These are phyloP conservation scores for Iguana delicatissima DNA, from an alignment of 2,797 vertebrate genomes.

Conservation along the genomic window DNA sequence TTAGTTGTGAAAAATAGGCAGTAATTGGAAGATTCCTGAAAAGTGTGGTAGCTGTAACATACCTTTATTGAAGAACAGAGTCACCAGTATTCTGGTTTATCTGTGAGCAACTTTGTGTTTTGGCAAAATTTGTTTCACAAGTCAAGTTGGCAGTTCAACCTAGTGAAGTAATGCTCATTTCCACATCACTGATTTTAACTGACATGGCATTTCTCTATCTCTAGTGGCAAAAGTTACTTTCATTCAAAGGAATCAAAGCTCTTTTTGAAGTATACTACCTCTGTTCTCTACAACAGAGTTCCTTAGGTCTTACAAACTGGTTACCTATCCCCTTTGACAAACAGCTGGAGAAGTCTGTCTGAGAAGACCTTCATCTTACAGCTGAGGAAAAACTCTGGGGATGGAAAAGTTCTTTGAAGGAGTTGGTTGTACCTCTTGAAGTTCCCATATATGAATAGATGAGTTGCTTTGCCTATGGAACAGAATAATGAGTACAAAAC, in stretches of 20 bases:
- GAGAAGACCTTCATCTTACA: slow-evolving; percentile 11
- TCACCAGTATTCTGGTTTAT: slow-evolving; percentile 53
- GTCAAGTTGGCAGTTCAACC: slow-evolving; percentile 58
- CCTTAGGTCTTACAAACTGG: slow-evolving; percentile 27
- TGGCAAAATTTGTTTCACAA: slow-evolving; percentile 59
- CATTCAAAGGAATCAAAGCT: slow-evolving; percentile 42
- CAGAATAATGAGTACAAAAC: slow-evolving; percentile 17
- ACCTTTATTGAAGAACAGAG: slow-evolving; percentile 58
- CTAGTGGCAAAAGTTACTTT: slow-evolving; percentile 52
- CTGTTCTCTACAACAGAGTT: slow-evolving; percentile 6
- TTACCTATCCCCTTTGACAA: slow-evolving; percentile 34
- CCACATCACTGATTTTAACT: slow-evolving; percentile 63
- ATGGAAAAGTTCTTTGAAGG: slow-evolving; percentile 27
- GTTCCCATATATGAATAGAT: slow-evolving; percentile 8
- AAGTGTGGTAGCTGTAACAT: background rate
- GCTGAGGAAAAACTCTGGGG: slow-evolving; percentile 7
- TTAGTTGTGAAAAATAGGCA: background rate
- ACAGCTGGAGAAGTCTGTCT: slow-evolving; percentile 14
- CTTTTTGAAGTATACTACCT: slow-evolving; percentile 33
- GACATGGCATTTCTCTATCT: slow-evolving; percentile 49
- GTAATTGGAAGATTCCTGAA: background rate
- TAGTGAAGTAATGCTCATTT: slow-evolving; percentile 55
- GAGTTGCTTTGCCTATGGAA: slow-evolving; percentile 46
- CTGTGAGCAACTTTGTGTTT: slow-evolving; percentile 52
- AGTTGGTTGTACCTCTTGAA: slow-evolving; percentile 43